These are phyloP conservation scores for Zapus hudsonius DNA, from an alignment of 2,113 vertebrate species.

Conservation along the genomic window DNA sequence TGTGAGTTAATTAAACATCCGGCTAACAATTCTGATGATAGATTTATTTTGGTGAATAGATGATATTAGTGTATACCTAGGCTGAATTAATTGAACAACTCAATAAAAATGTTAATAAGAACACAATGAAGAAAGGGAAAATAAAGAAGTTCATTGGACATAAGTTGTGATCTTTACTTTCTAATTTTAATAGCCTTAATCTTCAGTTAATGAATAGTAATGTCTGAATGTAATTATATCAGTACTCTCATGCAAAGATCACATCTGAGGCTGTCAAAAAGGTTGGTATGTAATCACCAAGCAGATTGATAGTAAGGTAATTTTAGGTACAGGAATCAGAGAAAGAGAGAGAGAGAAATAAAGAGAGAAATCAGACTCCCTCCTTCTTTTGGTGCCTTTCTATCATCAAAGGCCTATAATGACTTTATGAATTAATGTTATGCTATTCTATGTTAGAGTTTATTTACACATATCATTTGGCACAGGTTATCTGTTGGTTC, in stretches of 20 bases:
- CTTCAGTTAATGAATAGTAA: not conserved
- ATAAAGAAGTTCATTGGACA: not conserved
- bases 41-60: not conserved
- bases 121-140: not conserved
- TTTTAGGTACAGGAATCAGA: not conserved
- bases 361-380: not conserved
- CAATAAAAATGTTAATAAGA: not conserved
- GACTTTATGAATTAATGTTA: not conserved
- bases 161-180: not conserved
- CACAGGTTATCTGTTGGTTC: not conserved
- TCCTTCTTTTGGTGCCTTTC: not conserved
- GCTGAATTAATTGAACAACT: not conserved
- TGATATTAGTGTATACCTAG: not conserved
- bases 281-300: not conserved
- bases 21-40: not conserved
- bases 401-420: not conserved
- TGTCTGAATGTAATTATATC: not conserved
- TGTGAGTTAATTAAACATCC: not conserved
- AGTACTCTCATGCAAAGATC: not conserved
- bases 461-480: not conserved
- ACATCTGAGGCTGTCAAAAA: slow-evolving; percentile 10
- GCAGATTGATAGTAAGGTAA: not conserved
- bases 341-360: not conserved
- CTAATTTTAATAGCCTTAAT: slow-evolving; percentile 3
- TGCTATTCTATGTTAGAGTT: not conserved